Conservation (phyloP, 2,888 invertebrate genomes). For the Agapetus fuscipes region DNA sequence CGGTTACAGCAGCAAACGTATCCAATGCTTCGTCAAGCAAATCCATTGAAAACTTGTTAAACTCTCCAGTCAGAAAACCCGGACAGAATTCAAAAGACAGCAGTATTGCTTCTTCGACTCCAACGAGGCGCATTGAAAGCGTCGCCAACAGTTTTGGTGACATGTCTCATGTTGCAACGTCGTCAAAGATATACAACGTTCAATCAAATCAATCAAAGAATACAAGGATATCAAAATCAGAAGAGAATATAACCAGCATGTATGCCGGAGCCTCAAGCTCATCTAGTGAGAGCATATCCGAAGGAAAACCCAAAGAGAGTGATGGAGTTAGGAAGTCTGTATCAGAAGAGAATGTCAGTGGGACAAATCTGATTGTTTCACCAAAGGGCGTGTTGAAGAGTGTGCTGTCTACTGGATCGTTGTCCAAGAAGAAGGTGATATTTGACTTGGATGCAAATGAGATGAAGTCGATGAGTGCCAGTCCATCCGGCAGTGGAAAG, state of each 20-base stretch:
- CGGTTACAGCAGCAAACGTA: constrained; percentile 24
- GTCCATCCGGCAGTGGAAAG: constrained; percentile 39
- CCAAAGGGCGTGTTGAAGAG: constrained; percentile 51
- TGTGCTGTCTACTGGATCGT: constrained; percentile 42
- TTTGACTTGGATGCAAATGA: constrained; percentile 52
- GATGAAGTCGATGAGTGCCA: constrained; percentile 43
- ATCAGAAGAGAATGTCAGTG: constrained; percentile 28
- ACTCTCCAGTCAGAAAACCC: constrained; percentile 34
- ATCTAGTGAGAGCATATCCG: constrained; percentile 8
- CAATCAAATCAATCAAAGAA: constrained; percentile 1
- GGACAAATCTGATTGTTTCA: not conserved
- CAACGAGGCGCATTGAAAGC: constrained; percentile 6
- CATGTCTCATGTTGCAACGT: not conserved
- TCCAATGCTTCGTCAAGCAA: constrained; percentile 26
- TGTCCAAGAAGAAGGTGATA: constrained; percentile 53
- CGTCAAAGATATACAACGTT: not conserved
- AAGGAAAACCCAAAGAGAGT: constrained; percentile 7
- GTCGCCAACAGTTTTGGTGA: not conserved
- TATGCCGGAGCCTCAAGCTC: constrained; percentile 11
- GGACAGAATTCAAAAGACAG: not conserved
- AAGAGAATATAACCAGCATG: constrained; percentile 13
- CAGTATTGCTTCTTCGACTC: constrained; percentile 6
- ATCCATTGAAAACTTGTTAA: constrained; percentile 32
- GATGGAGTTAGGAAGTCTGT: constrained; percentile 23
- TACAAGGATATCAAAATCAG: constrained; percentile 12